These are phyloP conservation scores for Siderastrea radians DNA, from an alignment of 92 coral and sea anemone genomes.

Conservation along the genomic window DNA sequence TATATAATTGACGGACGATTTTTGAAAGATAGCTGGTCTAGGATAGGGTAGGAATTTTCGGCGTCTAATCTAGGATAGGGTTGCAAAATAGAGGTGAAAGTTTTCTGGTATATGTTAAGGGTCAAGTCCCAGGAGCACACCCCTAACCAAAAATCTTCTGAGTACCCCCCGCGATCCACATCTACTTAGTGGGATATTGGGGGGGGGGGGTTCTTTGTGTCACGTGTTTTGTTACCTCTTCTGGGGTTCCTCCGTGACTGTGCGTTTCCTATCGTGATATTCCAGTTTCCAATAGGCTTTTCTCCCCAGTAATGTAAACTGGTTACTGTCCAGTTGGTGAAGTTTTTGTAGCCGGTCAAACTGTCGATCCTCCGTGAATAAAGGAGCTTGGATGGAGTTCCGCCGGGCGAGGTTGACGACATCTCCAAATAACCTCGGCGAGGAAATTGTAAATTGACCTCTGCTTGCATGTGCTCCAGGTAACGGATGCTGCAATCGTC, in stretches of 20 bases:
- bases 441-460: slow-evolving; percentile 42
- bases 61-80: too few species aligned
- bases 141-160: too few species aligned
- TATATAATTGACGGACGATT: too few species aligned
- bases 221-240: background rate
- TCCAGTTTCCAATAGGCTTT: slow-evolving; percentile 16
- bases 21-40: too few species aligned
- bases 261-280: slow-evolving; percentile 10
- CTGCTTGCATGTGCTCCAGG: slow-evolving; percentile 36
- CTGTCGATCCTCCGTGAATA: slow-evolving; percentile 47
- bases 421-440: slow-evolving; percentile 62
- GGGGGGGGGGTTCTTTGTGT: too few species aligned
- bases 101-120: too few species aligned
- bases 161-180: too few species aligned
- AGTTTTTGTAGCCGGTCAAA: background rate
- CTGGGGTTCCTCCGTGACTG: background rate
- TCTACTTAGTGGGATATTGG: too few species aligned
- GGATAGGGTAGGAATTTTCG: too few species aligned
- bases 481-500: background rate
- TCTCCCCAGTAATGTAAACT: background rate
- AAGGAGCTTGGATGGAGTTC: slow-evolving; percentile 58
- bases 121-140: too few species aligned
- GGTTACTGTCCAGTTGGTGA: slow-evolving; percentile 41
- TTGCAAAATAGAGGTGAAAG: too few species aligned
- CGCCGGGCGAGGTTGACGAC: slow-evolving; percentile 37